Conservation (phyloP, 2,888 invertebrate genomes). For the Dendrolimus houi region DNA sequence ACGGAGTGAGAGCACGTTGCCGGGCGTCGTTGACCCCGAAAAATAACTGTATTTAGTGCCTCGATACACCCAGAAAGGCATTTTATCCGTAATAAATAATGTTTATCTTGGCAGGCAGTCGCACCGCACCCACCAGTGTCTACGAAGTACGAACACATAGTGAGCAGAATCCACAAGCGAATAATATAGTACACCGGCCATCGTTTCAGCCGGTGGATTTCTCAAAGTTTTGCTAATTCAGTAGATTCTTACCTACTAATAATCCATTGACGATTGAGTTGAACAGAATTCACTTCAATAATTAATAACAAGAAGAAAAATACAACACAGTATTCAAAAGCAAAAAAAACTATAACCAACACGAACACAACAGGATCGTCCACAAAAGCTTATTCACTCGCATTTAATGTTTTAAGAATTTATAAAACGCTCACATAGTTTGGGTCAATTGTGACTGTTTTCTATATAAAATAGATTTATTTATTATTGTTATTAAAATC, state of each 20-base stretch:
- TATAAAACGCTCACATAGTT: not conserved
- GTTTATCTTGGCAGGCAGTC: not conserved
- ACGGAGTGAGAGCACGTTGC: slow-evolving; percentile 6
- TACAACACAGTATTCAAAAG: too few relatives aligned
- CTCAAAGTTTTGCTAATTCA: not conserved
- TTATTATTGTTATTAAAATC: not conserved
- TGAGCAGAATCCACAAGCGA: not conserved
- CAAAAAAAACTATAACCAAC: not conserved
- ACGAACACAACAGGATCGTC: not conserved
- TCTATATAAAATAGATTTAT: not conserved
- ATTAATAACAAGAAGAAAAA: not conserved
- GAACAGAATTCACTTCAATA: slow-evolving; percentile 1
- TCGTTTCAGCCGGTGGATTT: not conserved
- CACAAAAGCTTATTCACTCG: not conserved
- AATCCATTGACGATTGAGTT: slow-evolving; percentile 39
- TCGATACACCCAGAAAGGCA: slow-evolving; percentile 13
- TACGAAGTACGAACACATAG: slow-evolving; percentile 12
- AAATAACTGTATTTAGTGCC: slow-evolving; percentile 20
- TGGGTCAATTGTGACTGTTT: not conserved
- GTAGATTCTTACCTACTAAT: slow-evolving; percentile 43
- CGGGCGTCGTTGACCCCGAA: slow-evolving; percentile 22
- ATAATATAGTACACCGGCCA: slow-evolving; percentile 4
- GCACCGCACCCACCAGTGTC: slow-evolving; percentile 7
- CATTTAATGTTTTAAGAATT: not conserved
- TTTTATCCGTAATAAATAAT: slow-evolving; percentile 5